Percentiles rank a stretch among this genome's conserved stretches.
phyloP scores from a whole-genome alignment of 2,113 vertebrate genomes.

The Cebidichthys violaceus region DNA sequence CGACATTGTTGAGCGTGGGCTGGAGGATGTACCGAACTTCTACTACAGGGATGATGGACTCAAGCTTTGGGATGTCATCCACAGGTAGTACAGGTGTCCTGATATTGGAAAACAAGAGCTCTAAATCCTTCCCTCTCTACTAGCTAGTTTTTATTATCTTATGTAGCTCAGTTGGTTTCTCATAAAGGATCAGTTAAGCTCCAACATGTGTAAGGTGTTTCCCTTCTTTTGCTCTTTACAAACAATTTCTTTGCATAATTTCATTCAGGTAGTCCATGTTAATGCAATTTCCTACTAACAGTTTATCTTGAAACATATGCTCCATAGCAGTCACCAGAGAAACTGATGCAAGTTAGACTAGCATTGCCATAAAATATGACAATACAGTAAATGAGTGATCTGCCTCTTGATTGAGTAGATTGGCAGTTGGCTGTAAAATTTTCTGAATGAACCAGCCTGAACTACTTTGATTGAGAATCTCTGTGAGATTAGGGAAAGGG shows the following conservation, averaged over 20 bases:
- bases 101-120: neutral
- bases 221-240: neutral
- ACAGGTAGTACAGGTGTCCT: conserved; percentile 55
- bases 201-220: neutral
- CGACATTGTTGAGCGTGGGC: conserved; percentile 77
- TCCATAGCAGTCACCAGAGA: neutral
- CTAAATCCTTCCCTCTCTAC: neutral
- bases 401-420: neutral
- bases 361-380: neutral
- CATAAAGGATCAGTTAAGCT: too few species aligned
- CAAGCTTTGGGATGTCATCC: conserved; percentile 83
- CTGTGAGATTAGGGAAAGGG: neutral
- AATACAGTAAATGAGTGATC: neutral
- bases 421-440: neutral
- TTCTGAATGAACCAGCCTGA: neutral
- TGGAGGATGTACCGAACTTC: conserved; percentile 78
- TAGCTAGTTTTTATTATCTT: neutral
- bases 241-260: neutral
- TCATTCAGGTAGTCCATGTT: neutral
- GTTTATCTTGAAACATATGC: neutral
- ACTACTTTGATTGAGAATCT: neutral
- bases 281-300: too few species aligned
- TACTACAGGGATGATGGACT: conserved; percentile 86
- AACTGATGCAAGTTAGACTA: neutral
- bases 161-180: neutral